Percentiles rank a stretch among this genome's conserved stretches.
Conservation (phyloP, 1,140 invertebrate genomes). For the Brachionus paranguensis region DNA sequence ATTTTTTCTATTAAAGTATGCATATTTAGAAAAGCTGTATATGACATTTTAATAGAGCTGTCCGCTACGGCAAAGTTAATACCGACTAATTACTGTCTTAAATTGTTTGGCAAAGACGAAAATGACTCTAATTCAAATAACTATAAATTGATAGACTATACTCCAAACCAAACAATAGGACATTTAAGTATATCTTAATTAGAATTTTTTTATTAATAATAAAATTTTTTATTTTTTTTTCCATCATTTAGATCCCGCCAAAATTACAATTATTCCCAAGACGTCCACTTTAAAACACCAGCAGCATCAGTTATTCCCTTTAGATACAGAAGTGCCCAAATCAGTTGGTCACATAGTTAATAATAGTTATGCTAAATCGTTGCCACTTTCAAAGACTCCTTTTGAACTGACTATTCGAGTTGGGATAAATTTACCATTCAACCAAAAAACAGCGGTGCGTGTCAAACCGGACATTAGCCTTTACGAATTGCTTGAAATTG, state of each 20-base stretch:
- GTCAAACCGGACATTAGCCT: constrained; percentile 8
- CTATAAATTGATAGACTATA: constrained; percentile 33
- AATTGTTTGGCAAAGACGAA: constrained; percentile 17
- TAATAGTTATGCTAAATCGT: background rate
- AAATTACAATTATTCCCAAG: constrained; percentile 6
- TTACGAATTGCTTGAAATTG: background rate
- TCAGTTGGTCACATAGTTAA: background rate
- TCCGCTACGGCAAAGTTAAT: constrained; percentile 33
- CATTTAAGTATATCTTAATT: constrained; percentile 21
- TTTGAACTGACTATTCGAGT: constrained; percentile 17
- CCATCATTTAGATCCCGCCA: constrained; percentile 5
- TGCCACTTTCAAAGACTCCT: background rate
- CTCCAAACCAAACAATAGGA: constrained; percentile 38
- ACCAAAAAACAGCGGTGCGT: constrained; percentile 27
- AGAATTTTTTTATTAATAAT: background rate
- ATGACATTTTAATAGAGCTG: constrained; percentile 35
- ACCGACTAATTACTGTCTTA: constrained; percentile 39
- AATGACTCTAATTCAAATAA: background rate
- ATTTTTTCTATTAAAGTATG: background rate
- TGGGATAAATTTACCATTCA: constrained; percentile 5
- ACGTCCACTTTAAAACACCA: constrained; percentile 16
- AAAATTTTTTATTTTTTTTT: background rate
- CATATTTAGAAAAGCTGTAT: constrained; percentile 27
- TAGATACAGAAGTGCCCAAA: background rate
- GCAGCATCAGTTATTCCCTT: background rate